Evolutionary conservation across 2,888 invertebrate species (phyloP), one percentile per base, ranked within the genome.

Genomic region (Gymnoscelis rufifasciata): DNA sequence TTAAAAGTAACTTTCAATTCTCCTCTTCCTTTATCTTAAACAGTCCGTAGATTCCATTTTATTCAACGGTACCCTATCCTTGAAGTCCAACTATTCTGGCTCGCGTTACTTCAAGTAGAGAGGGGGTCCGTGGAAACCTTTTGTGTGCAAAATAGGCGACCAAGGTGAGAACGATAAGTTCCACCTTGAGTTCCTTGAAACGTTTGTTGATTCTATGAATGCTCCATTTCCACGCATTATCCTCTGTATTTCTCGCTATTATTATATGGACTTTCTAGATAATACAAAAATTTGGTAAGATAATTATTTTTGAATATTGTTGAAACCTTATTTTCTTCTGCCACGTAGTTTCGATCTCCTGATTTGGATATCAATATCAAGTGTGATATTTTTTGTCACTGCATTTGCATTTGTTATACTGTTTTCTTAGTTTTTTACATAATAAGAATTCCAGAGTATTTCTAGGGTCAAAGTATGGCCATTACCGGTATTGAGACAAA

Each of bases 111-210:
- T 81, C 77, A 82, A 83, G 78, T 78, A 77, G 73, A 78, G 75
- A 73, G 68, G 78, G 79, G 76, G 78, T 71, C 76, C 74, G 62
- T 71, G 77, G 69, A 78, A 80, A 78, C 78, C 79, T 78, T 78
- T 84, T 84, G 81, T 81, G 83, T 84, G 81, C 80, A 78, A 71
- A 69, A 67, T 82, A 74, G 67, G 77, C 78, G 81, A 78, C 78
- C 73, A 78, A 83, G 86, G 84, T 81, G 83, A 78, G 81, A 78
- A 69, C 82, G 74, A 81, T 81, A 83, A 79, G 82, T 86, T 88
- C 86, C 83, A 69, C 82, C 73, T 81, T 81, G 84, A 79, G 82
- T 86, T 88, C 86, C 83, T 74, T 83, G 84, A 87, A 84, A 86
- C 79, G 83, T 80, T 83, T 76, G 82, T 76, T 77, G 75, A 70